phyloP scores from a whole-genome alignment of 2,797 vertebrate genomes.

The Eospalax fontanierii region DNA sequence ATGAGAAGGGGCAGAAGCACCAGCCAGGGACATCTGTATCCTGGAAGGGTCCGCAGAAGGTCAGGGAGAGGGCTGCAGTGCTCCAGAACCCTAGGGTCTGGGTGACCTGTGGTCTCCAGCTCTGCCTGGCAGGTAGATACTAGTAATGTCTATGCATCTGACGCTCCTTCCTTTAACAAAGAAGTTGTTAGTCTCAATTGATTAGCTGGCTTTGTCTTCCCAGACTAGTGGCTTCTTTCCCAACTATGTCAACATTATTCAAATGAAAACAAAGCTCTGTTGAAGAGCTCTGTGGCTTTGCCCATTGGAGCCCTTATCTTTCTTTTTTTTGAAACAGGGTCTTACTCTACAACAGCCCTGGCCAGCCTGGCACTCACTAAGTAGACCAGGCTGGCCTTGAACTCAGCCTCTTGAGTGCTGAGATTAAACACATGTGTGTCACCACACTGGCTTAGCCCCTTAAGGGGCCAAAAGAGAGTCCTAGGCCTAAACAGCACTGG shows the following conservation, averaged over 20 bases:
- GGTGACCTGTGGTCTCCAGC: not conserved
- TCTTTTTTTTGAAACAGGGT: not conserved
- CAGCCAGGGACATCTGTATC: not conserved
- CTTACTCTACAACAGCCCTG: not conserved
- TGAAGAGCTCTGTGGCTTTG: not conserved
- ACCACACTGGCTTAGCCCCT: constrained; percentile 31
- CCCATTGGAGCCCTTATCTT: not conserved
- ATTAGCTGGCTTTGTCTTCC: constrained; percentile 57
- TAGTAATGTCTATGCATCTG: not conserved
- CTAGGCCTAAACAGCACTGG: constrained; percentile 39
- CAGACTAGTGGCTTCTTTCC: constrained; percentile 66
- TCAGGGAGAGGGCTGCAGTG: not conserved
- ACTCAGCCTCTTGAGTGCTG: not conserved
- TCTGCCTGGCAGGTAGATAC: not conserved
- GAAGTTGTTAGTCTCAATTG: constrained; percentile 61
- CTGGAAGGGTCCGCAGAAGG: not conserved
- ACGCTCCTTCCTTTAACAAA: constrained; percentile 35
- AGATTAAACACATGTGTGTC: not conserved
- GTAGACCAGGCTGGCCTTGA: not conserved
- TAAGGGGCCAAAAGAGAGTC: constrained; percentile 47
- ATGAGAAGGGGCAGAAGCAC: no score
- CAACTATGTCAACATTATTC: constrained; percentile 31
- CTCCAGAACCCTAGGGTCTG: not conserved
- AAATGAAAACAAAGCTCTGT: constrained; percentile 52
- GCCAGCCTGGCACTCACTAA: not conserved